phyloP scores from a whole-genome alignment of 35 echinoderm and acorn worm genomes.

The Ophioderma brevispina region DNA sequence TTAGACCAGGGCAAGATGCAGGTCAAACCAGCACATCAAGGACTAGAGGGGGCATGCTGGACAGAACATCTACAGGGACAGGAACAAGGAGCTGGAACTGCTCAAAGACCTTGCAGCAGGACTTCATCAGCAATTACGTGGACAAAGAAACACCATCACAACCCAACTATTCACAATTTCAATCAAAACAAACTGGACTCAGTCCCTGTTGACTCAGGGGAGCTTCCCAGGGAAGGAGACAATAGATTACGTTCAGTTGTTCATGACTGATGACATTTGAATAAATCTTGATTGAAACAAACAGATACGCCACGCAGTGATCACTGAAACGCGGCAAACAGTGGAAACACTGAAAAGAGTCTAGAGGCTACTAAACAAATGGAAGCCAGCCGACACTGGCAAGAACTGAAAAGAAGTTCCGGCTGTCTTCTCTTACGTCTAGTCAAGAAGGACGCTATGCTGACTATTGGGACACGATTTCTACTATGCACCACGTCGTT shows the following conservation, averaged over 20 bases:
- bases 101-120: too few species aligned
- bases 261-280: constrained; percentile 16
- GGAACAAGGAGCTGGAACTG: too few species aligned
- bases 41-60: too few species aligned
- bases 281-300: constrained; percentile 34
- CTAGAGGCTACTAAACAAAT: background rate
- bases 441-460: background rate
- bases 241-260: constrained; percentile 16
- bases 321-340: constrained; percentile 6
- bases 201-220: background rate
- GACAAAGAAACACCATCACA: background rate
- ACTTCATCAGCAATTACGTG: too few species aligned
- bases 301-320: constrained; percentile 28
- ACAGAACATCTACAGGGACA: too few species aligned
- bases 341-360: background rate
- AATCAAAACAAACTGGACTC: constrained; percentile 15
- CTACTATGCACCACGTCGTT: background rate
- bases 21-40: too few species aligned
- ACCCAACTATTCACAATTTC: constrained; percentile 26
- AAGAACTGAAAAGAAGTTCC: constrained; percentile 19
- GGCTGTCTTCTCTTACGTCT: background rate
- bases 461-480: constrained; percentile 26
- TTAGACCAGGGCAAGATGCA: too few species aligned
- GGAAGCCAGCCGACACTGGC: background rate
- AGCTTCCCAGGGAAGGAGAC: constrained; percentile 31